These are phyloP conservation scores for Hesperophylax magnus DNA, from an alignment of 1,140 invertebrate genomes.

Conservation along the genomic window DNA sequence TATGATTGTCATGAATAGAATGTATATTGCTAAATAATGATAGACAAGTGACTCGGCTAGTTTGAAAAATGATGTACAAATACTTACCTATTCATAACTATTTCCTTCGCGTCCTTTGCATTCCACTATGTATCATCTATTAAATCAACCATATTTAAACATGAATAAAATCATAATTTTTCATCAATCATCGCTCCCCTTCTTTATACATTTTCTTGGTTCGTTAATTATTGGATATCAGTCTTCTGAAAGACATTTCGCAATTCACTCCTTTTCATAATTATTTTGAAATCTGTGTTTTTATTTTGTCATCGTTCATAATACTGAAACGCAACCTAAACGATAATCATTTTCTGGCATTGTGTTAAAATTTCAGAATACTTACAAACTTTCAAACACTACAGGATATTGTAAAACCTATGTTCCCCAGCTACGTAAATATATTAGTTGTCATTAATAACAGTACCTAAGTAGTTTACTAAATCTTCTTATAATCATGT, in stretches of 20 bases:
- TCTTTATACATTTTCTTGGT: constrained; percentile 9
- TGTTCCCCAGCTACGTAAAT: too few relatives aligned
- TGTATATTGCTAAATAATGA: not conserved
- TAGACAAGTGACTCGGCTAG: not conserved
- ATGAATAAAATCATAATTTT: not conserved
- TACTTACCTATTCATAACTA: not conserved
- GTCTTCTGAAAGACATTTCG: not conserved
- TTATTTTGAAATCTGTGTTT: not conserved
- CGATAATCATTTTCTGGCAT: not conserved
- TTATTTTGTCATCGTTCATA: constrained; percentile 4
- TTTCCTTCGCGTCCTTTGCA: not conserved
- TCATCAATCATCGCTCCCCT: constrained; percentile 32
- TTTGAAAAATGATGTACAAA: constrained; percentile 4
- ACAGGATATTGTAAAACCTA: too few relatives aligned
- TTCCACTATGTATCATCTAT: not conserved
- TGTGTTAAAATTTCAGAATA: not conserved
- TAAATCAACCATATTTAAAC: constrained; percentile 6
- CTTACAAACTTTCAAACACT: not conserved
- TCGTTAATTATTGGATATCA: constrained; percentile 12
- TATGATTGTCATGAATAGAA: not conserved
- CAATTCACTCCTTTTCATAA: constrained; percentile 10
- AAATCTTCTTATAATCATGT: not conserved
- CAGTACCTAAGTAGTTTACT: not conserved
- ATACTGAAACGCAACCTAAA: not conserved
- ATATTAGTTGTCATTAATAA: too few relatives aligned